These are phyloP conservation scores for Tachycineta bicolor DNA, from an alignment of 2,113 vertebrate genomes.

Conservation along the genomic window DNA sequence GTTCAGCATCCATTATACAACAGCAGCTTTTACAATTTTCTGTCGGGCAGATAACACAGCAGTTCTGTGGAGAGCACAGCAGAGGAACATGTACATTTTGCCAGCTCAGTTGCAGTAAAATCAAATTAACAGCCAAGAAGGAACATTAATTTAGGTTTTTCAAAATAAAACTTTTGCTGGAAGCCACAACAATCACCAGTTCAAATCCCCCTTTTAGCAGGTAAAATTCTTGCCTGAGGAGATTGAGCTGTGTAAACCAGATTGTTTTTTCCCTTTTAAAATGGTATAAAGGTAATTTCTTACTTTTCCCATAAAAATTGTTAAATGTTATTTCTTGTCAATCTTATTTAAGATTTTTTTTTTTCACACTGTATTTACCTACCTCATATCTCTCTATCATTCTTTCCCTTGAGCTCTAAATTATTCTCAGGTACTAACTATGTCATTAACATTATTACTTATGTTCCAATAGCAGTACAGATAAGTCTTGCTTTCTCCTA, in stretches of 20 bases:
- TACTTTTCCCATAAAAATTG: background rate
- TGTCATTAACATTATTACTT: background rate
- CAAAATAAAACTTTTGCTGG: conserved; percentile 25
- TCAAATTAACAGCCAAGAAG: conserved; percentile 23
- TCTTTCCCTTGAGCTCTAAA: background rate
- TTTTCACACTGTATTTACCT: background rate
- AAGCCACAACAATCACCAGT: background rate
- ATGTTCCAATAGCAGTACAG: background rate
- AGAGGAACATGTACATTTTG: background rate
- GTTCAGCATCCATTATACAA: background rate
- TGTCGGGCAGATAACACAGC: background rate
- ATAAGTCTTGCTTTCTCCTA: background rate
- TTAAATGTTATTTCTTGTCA: background rate
- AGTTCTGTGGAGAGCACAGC: background rate
- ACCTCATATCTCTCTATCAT: background rate
- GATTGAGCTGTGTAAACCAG: background rate
- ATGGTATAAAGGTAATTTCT: conserved; percentile 21
- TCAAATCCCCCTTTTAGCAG: background rate
- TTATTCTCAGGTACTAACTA: background rate
- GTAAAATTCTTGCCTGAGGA: background rate
- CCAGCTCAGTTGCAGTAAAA: conserved; percentile 32
- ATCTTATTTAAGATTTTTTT: background rate
- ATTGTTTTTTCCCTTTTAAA: background rate
- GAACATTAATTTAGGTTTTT: conserved; percentile 18
- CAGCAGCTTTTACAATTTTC: background rate